Base-by-base conservation (phyloP, 2,113 vertebrate species). In the Parus major region DNA sequence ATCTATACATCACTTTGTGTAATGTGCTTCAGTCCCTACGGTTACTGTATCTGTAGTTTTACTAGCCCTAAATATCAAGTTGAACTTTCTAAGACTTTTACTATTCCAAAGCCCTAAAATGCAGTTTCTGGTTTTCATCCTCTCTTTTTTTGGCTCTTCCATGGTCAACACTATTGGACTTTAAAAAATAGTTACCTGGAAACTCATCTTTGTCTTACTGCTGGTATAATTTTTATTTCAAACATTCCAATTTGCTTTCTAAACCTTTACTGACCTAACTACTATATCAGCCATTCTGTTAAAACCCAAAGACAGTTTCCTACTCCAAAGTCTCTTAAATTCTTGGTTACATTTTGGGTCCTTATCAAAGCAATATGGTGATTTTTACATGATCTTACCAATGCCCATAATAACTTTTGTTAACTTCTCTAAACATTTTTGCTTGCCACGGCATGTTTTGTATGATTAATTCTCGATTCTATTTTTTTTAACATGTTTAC, bases 391-490 rank as follows among this genome's bases (percentile, higher is more conserved):
- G 36, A 84, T 35, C 36, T 82, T 84, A 59, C 60, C 15, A 16
- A 79, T 59, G 63, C 36, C 50, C 44, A 9, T 86, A 90, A 79
- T 24, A 84, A 61, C 39, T 84, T 93, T 80, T 93, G 61, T 96
- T 88, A 65, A 94, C 80, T 90, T 92, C 86, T 88, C 79, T 52
- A 57, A 90, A 83, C 27, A 23, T 55, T 94, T 93, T 70, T 86
- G 59, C 55, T 63, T 86, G 33, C 29, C 72, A 59, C 60, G 93
- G 88, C 86, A 83, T 19, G 7, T 78, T 78, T 94, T 63, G 19
- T 15, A 15, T 22, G 28, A 83, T 80, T 82, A 91, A 93, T 61
- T 90, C 72, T 73, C 63, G 83, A 66, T 23, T 73, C 39, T 9
- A 41, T 24, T 61, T 81, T 90, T 92, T 77, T 88, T 50, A 1